Conservation (phyloP, 2,113 vertebrate genomes). For the Marcusenius ussheri region DNA sequence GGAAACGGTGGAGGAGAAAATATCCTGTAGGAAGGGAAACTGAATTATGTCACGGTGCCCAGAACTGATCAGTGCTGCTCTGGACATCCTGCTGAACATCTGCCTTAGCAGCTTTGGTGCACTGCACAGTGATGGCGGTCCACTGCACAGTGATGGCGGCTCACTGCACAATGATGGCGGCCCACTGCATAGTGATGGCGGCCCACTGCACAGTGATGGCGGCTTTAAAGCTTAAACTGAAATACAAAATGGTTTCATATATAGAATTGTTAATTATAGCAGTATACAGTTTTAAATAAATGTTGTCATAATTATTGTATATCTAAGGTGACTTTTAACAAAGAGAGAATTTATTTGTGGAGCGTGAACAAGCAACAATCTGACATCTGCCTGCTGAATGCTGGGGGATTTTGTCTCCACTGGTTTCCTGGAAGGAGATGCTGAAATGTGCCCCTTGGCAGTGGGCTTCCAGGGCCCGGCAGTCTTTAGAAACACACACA, state of each 20-base stretch:
- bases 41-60: background rate
- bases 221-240: background rate
- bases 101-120: background rate
- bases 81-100: background rate
- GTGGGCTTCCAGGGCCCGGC: background rate
- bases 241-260: background rate
- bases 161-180: background rate
- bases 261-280: background rate
- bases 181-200: background rate
- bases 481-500: background rate
- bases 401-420: background rate
- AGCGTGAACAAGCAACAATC: constrained; percentile 12
- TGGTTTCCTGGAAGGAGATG: constrained; percentile 3
- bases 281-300: background rate
- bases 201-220: background rate
- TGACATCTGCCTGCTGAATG: background rate
- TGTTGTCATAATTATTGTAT: background rate
- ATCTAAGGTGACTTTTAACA: background rate
- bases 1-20: background rate
- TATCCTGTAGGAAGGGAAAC: background rate
- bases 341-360: background rate
- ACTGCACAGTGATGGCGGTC: no score
- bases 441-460: background rate
- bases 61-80: background rate
- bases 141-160: no score